Base-by-base conservation (phyloP, 2,888 invertebrate genomes). In the Gortyna flavago region DNA sequence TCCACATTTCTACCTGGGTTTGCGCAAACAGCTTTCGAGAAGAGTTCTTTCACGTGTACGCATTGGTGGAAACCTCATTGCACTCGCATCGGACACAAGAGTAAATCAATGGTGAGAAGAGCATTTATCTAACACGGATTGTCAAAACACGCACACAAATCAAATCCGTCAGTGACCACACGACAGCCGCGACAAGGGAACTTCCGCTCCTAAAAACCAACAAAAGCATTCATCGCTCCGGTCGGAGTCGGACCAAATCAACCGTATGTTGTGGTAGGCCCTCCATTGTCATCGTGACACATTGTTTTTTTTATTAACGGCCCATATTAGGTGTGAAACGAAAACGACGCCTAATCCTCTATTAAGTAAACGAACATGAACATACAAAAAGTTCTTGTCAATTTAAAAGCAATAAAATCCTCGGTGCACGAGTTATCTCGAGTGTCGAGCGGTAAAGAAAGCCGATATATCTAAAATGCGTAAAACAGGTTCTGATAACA, bases 101-200 rank as follows among this genome's bases (percentile, higher is more conserved):
- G 84, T 92, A 91, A 92, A 91, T 91, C 89, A 89, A 89, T 89
- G 85, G 88, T 80, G 83, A 85, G 84, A 83, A 75, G 73, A 85
- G 81, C 84, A 89, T 93, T 92, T 93, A 93, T 92, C 92, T 92
- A 93, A 91, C 86, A 90, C 81, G 92, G 89, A 89, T 92, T 94
- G 95, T 95, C 94, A 95, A 93, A 95, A 95, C 93, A 94, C 88
- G 90, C 75, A 88, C 90, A 94, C 92, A 94, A 93, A 93, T 93
- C 93, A 94, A 92, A 91, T 88, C 89, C 86, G 92, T 90, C 92
- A 92, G 91, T 93, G 93, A 92, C 93, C 95, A 93, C 91, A 91
- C 90, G 92, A 92, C 91, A 88, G 86, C 85, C 81, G 81, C 84
- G 89, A 95, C 94, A 95, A 95, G 93, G 84, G 90, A 76, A 92